Evolutionary conservation across 2,113 vertebrate species (phyloP).

Genomic region (Bubo bubo): DNA sequence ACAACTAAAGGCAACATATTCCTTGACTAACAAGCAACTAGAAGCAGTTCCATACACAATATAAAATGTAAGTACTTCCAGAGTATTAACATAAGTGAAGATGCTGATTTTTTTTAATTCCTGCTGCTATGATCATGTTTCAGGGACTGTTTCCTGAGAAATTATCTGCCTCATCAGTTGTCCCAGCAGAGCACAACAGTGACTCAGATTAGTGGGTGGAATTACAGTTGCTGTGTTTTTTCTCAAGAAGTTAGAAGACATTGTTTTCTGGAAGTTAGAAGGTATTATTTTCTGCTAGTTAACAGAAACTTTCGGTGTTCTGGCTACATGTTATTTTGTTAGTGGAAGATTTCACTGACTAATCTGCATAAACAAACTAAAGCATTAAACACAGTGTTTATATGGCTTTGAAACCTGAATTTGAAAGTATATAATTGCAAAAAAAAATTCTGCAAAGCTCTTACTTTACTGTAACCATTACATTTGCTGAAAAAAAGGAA

Average conservation of each 20-base stretch:
- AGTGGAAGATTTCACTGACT: neutral
- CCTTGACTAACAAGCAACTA: neutral
- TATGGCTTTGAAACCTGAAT: neutral
- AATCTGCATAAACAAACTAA: neutral
- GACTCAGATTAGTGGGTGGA: neutral
- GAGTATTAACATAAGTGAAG: neutral
- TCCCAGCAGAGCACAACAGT: neutral
- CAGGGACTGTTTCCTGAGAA: neutral
- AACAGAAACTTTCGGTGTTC: neutral
- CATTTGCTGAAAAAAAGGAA: neutral
- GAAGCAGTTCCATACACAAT: neutral
- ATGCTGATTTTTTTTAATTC: neutral
- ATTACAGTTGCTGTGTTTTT: neutral
- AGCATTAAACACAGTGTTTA: neutral
- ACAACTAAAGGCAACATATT: neutral
- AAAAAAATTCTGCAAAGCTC: neutral
- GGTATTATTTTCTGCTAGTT: neutral
- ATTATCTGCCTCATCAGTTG: neutral
- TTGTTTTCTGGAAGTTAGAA: neutral
- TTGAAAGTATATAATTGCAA: neutral
- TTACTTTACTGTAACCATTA: neutral
- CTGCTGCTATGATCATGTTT: neutral
- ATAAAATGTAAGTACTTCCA: neutral
- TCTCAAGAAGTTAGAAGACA: neutral
- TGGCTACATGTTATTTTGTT: neutral